Percentiles rank a stretch among this genome's conserved stretches.
These are phyloP conservation scores for Eulemur albifrons DNA, from an alignment of 2,797 vertebrate genomes.

Conservation along the genomic window DNA sequence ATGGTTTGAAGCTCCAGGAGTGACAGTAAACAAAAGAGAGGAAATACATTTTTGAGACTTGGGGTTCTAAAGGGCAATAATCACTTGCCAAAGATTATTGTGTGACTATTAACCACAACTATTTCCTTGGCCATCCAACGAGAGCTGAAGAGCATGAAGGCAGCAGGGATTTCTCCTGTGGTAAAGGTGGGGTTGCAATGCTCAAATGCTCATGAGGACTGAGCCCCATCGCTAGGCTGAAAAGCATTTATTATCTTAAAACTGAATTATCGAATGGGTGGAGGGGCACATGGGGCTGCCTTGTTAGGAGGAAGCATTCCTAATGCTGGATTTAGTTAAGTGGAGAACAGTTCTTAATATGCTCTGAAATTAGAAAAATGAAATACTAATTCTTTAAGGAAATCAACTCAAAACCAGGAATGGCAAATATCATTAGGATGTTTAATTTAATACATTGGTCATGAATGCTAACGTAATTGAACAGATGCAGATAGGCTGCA, in stretches of 20 bases:
- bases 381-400: constrained; percentile 69
- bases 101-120: constrained; percentile 14
- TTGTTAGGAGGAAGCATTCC: constrained; percentile 36
- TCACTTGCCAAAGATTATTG: constrained; percentile 22
- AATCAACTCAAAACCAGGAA: constrained; percentile 63
- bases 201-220: background rate
- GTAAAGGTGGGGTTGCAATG: background rate
- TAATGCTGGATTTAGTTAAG: constrained; percentile 62
- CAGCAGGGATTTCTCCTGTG: background rate
- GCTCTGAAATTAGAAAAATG: constrained; percentile 63
- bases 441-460: constrained; percentile 54
- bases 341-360: constrained; percentile 51
- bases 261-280: background rate
- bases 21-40: constrained; percentile 31
- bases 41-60: constrained; percentile 21
- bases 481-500: constrained; percentile 40
- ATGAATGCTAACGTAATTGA: constrained; percentile 52
- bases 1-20: background rate
- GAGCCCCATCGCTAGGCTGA: background rate
- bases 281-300: background rate
- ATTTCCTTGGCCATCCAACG: constrained; percentile 23
- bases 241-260: constrained; percentile 20
- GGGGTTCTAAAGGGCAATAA: background rate
- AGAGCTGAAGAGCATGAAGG: background rate
- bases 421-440: constrained; percentile 62